Conservation (phyloP, 2,888 invertebrate species). For the Nomada fucata region DNA sequence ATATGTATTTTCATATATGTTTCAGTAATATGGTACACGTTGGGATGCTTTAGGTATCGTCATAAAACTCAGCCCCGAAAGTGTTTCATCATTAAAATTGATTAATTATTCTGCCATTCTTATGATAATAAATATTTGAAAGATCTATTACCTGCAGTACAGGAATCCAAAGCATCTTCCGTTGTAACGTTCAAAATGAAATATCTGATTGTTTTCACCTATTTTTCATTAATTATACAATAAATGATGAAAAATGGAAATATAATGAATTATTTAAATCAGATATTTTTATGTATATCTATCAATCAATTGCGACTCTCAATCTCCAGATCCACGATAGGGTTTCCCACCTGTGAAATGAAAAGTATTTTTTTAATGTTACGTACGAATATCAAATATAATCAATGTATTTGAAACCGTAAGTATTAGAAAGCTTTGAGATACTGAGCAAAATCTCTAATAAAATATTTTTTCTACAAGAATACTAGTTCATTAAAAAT, state of each 20-base stretch:
- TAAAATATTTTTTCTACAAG: constrained; percentile 40
- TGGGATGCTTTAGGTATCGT: constrained; percentile 56
- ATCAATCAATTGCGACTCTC: neutral
- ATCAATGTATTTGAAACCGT: neutral
- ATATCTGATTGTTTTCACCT: neutral
- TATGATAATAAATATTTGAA: neutral
- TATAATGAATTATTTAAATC: constrained; percentile 10
- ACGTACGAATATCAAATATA: neutral
- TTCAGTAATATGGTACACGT: constrained; percentile 65
- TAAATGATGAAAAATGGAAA: too few relatives aligned
- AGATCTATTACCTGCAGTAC: constrained; percentile 19
- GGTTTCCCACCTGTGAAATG: neutral
- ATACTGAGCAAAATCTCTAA: constrained; percentile 46
- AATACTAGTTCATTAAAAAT: neutral
- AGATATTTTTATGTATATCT: neutral
- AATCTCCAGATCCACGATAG: neutral
- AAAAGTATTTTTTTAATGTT: constrained; percentile 13
- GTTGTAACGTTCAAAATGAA: neutral
- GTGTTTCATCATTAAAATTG: constrained; percentile 63
- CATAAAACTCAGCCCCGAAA: constrained; percentile 71
- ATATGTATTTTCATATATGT: constrained; percentile 8
- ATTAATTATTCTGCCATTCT: neutral
- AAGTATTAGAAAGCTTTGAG: constrained; percentile 52
- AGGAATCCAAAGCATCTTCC: neutral
- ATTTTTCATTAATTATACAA: too few relatives aligned